Base-by-base conservation (phyloP, 1,140 invertebrate genomes). In the Aradophagus sp. region DNA sequence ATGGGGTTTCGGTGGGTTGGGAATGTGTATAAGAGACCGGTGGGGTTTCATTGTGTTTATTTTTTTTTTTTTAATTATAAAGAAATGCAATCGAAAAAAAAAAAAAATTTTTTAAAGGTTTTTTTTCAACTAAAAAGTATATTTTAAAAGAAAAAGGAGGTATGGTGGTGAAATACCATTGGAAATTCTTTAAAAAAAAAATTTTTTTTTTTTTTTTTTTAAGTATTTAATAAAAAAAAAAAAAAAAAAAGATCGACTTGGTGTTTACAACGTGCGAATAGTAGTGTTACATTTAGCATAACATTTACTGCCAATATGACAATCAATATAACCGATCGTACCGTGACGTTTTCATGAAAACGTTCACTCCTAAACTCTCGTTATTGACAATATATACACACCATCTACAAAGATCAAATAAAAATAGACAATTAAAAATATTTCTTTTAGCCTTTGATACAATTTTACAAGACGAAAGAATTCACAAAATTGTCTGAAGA, bases 341-440 rank as follows among this genome's bases (percentile, higher is more conserved):
- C 44, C 45, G 34, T 63, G 36, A 35, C 52, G 53, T 70, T 17
- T 15, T 66, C 29, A 23, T 23, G 4, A 23, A 23, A 23, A 23
- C 20, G 8, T 23, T 23, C 20, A 8, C 8, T 5, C 20, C 8
- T 55, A 31, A 36, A 67, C 34, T 38, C 35, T 72, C 68, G 61
- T 53, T 74, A 75, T 69, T 45, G 73, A 71, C 71, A 75, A 52
- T 78, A 80, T 77, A 52, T 79, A 79, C 78, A 80, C 58, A 45
- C 74, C 76, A 55, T 65, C 67, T 78, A 77, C 74, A 80, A 75
- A 79, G 76, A 80, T 70, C 76, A 81, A 84, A 83, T 75, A 77
- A 82, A 82, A 83, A 79, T 81, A 82, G 69, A 81, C 77, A 79
- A 74, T 78, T 78, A 70, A 78, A 81, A 81, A 82, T 56, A 52